Conservation (phyloP, 2,797 vertebrate genomes). For the Graptemys geographica region DNA sequence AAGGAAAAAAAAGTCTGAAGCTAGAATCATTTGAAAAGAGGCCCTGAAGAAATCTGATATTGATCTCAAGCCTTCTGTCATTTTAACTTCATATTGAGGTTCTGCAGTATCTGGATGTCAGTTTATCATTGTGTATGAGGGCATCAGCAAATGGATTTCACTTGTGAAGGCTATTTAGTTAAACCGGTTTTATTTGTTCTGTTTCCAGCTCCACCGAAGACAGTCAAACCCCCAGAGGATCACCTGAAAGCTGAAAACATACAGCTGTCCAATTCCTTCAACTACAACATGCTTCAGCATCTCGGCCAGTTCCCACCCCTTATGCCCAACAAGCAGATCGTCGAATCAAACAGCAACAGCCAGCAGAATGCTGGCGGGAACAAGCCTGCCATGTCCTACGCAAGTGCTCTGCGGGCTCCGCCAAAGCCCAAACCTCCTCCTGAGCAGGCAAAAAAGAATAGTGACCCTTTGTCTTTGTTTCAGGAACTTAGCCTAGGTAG, state of each 20-base stretch:
- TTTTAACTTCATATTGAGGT: not conserved
- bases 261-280: conserved; percentile 86
- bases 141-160: accelerated
- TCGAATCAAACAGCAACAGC: conserved; percentile 86
- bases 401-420: conserved; percentile 95
- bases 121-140: accelerated
- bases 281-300: conserved; percentile 92
- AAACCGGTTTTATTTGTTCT: conserved; percentile 39
- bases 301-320: conserved; percentile 98
- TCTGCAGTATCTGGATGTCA: not conserved
- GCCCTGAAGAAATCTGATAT: not conserved
- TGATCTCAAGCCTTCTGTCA: not conserved
- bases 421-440: conserved; percentile 96
- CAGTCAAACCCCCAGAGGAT: conserved; percentile 89
- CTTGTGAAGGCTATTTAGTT: accelerated
- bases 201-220: conserved; percentile 86
- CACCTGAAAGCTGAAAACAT: conserved; percentile 89
- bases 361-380: conserved; percentile 81
- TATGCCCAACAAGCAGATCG: conserved; percentile 93
- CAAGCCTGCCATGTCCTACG: conserved; percentile 98
- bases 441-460: conserved; percentile 98
- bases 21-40: not conserved
- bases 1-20: not conserved
- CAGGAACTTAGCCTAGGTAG: conserved; percentile 99
- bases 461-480: conserved; percentile 96